Conservation (phyloP, 2,113 vertebrate genomes). For the Ranitomeya imitator region DNA sequence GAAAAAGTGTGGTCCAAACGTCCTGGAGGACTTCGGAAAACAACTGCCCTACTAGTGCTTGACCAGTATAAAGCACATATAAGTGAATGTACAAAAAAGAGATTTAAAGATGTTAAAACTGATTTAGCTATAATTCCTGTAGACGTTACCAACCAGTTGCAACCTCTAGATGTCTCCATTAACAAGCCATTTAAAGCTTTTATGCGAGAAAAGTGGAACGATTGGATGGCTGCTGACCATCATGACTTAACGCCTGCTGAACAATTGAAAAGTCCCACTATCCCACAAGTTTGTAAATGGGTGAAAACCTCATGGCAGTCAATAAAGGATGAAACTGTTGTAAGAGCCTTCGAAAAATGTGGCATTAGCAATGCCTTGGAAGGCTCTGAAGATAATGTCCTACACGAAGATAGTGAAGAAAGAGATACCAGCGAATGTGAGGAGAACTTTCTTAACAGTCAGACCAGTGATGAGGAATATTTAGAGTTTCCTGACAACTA, state of each 20-base stretch:
- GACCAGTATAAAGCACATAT: too few relatives aligned
- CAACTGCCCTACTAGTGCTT: conserved; percentile 8
- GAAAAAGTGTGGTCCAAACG: conserved; percentile 8
- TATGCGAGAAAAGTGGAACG: conserved; percentile 14
- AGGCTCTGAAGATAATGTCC: background rate
- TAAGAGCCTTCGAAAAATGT: background rate
- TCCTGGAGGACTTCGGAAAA: conserved; percentile 16
- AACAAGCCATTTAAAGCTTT: conserved; percentile 37
- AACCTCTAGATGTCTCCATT: conserved; percentile 25
- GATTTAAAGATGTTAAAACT: too few relatives aligned
- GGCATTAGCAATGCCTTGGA: conserved; percentile 11
- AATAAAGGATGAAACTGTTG: background rate
- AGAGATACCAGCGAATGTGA: background rate
- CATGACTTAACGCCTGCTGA: too few relatives aligned
- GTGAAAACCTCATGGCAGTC: conserved; percentile 16
- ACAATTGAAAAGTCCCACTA: too few relatives aligned
- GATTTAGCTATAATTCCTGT: too few relatives aligned
- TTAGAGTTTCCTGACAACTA: too few relatives aligned
- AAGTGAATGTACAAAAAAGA: too few relatives aligned
- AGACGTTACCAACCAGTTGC: background rate
- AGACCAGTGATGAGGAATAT: too few relatives aligned
- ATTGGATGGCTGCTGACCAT: conserved; percentile 20
- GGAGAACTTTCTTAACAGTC: background rate
- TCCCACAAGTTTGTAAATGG: background rate
- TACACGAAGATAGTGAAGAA: background rate